These are phyloP conservation scores for Scrobipalpa costella DNA, from an alignment of 2,888 invertebrate species.

Conservation along the genomic window DNA sequence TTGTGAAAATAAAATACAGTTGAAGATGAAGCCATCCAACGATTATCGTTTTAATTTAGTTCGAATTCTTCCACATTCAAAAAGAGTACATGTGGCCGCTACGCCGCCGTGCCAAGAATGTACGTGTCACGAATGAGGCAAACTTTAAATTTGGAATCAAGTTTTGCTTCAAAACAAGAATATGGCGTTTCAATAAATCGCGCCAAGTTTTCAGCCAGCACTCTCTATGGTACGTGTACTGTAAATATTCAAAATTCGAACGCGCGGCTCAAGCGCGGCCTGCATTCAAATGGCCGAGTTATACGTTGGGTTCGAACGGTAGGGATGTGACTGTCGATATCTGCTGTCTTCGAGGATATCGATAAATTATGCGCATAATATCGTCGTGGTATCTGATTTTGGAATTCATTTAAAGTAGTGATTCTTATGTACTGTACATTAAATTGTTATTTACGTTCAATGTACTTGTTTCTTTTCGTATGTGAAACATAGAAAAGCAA, in stretches of 20 bases:
- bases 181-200: slow-evolving; percentile 48
- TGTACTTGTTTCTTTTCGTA: too few relatives aligned
- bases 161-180: slow-evolving; percentile 21
- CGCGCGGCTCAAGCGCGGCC: slow-evolving; percentile 49
- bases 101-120: slow-evolving; percentile 5
- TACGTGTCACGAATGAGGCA: not conserved
- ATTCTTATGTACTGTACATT: not conserved
- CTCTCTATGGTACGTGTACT: slow-evolving; percentile 48
- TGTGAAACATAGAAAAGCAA: too few relatives aligned
- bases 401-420: not conserved
- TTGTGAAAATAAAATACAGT: too few relatives aligned
- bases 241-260: slow-evolving; percentile 60
- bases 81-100: not conserved
- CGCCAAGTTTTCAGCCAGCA: slow-evolving; percentile 46
- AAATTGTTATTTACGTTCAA: too few relatives aligned
- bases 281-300: slow-evolving; percentile 71
- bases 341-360: not conserved
- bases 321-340: slow-evolving; percentile 22
- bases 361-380: not conserved
- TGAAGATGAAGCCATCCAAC: not conserved
- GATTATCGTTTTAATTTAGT: not conserved
- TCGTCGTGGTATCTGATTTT: not conserved
- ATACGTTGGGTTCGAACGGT: slow-evolving; percentile 44
- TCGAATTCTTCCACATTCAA: not conserved
- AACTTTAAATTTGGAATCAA: slow-evolving; percentile 23